Base-by-base conservation (phyloP, 2,113 vertebrate genomes). In the Corythoichthys haematopterus region DNA sequence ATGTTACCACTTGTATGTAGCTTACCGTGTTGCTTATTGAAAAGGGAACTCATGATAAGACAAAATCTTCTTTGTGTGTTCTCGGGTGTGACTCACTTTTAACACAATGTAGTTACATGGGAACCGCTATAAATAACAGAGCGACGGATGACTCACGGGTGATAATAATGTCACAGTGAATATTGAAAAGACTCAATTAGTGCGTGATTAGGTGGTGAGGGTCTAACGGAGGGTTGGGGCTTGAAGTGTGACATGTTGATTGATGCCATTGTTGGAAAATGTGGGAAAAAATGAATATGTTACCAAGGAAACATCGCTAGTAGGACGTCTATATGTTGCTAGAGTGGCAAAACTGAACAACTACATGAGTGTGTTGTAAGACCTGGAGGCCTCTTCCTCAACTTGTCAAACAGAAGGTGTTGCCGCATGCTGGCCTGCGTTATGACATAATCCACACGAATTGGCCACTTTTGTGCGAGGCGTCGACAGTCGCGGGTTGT, bases 141-240 rank as follows among this genome's bases (percentile, higher is more conserved):
- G 62, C 58, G 72, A 63, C 35, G 7, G 56, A 81, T 85, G 83
- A 83, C 72, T 89, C 80, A 87, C 12, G 40, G 55, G 65, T 55
- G 79, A 72, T 64, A 65, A 68, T 69, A 70, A 62, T 33, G 43
- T 46, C 11, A 75, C 65, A 36, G 35, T 58, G 69, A 77, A 75
- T 67, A 71, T 76, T 62, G 3, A 51, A 43, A 53, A 52, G 38
- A 74, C 36, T 38, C 47, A 71, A 69, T 70, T 11, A 65, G 57
- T 16, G 20, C 50, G 16, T 20, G 12, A 70, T 53, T 52, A 55
- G 65, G 60, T 46, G 62, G 45, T 79, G 36, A 16, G 69, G 14
- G 69, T 35, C 58, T 66, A 65, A 58, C 35, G 36, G 16, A 45
- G 64, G 60, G 77, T 82, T 65, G 58, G 67, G 71, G 71, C 81